Percentiles rank a stretch among this genome's conserved stretches.
Conservation (phyloP, 2,888 invertebrate genomes). For the Hecatera dysodea region DNA sequence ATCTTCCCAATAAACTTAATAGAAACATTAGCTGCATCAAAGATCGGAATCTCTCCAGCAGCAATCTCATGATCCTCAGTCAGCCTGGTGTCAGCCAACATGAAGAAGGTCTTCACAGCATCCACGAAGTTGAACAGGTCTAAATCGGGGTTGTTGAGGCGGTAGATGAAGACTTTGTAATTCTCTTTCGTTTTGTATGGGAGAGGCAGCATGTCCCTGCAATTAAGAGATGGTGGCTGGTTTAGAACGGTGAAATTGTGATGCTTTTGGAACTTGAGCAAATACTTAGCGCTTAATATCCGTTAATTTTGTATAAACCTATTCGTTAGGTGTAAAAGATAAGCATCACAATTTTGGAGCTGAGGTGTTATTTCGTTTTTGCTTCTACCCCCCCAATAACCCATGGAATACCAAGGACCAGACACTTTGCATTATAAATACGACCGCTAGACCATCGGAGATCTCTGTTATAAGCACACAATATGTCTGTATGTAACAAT, state of each 20-base stretch:
- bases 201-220: constrained; percentile 93
- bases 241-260: not conserved
- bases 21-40: constrained; percentile 92
- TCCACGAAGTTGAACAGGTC: constrained; percentile 93
- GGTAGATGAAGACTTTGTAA: constrained; percentile 92
- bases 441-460: not conserved
- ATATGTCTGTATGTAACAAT: not conserved
- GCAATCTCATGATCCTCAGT: constrained; percentile 91
- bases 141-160: constrained; percentile 91
- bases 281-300: too few relatives aligned
- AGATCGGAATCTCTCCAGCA: constrained; percentile 93
- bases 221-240: constrained; percentile 67
- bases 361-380: too few relatives aligned
- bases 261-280: too few relatives aligned
- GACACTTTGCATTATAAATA: not conserved
- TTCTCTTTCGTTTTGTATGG: constrained; percentile 92
- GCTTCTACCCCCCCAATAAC: too few relatives aligned
- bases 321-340: too few relatives aligned
- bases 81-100: constrained; percentile 93
- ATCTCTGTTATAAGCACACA: not conserved
- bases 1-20: constrained; percentile 92
- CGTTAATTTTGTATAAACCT: too few relatives aligned
- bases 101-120: constrained; percentile 93
- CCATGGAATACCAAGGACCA: too few relatives aligned
- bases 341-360: too few relatives aligned